These are phyloP conservation scores for Thereuonema tuberculata DNA, from an alignment of 1,140 invertebrate genomes.

Conservation along the genomic window DNA sequence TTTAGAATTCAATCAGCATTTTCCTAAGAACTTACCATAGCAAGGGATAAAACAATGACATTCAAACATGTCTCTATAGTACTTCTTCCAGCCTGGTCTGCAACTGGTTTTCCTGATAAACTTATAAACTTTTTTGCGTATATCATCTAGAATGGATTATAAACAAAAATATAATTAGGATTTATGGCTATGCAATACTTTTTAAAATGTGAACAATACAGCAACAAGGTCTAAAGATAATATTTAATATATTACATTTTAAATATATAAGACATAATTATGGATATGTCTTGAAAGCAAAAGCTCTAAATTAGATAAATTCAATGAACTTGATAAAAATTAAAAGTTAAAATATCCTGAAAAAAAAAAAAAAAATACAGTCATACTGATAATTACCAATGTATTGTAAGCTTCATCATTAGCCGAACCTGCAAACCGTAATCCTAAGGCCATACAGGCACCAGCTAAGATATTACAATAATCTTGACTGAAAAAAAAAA, in stretches of 20 bases:
- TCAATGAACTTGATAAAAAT: no score
- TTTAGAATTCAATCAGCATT: no score
- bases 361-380: no score
- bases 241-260: no score
- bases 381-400: constrained; percentile 35
- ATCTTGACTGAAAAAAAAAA: constrained; percentile 57
- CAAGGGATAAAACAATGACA: constrained; percentile 61
- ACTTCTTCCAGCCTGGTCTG: constrained; percentile 73
- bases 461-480: constrained; percentile 93
- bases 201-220: no score
- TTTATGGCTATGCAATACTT: no score
- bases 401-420: constrained; percentile 64
- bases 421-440: constrained; percentile 85
- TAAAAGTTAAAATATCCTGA: no score
- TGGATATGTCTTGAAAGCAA: no score
- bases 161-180: no score
- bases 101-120: constrained; percentile 49
- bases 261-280: no score
- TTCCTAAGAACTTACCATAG: constrained; percentile 47
- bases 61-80: constrained; percentile 81
- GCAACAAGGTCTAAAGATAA: no score
- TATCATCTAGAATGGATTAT: constrained; percentile 21
- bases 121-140: constrained; percentile 43
- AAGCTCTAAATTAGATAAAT: no score
- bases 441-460: constrained; percentile 80